These are phyloP conservation scores for Tachyglossus aculeatus DNA, from an alignment of 2,797 vertebrate genomes.

Conservation along the genomic window DNA sequence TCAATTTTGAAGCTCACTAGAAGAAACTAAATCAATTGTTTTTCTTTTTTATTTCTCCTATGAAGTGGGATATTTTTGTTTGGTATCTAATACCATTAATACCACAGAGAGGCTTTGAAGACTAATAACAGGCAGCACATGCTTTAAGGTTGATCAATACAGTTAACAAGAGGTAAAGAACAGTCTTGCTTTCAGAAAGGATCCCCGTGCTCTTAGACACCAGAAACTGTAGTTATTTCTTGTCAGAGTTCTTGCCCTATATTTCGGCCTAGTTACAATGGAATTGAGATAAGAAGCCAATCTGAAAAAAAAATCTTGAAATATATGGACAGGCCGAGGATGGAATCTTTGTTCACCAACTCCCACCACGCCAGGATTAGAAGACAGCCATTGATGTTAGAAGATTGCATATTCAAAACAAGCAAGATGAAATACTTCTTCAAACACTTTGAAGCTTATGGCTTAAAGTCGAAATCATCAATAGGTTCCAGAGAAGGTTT, in stretches of 20 bases:
- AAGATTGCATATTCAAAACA: too few species aligned
- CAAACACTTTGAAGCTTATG: too few species aligned
- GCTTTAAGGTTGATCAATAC: constrained; percentile 15
- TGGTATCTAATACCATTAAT: background rate
- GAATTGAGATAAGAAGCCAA: too few species aligned
- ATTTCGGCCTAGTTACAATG: background rate
- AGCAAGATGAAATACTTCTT: too few species aligned
- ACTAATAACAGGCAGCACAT: constrained; percentile 4
- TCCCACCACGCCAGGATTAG: too few species aligned
- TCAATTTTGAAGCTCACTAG: background rate
- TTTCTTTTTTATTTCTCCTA: background rate
- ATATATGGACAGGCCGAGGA: too few species aligned
- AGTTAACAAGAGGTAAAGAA: constrained; percentile 4
- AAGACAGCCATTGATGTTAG: too few species aligned
- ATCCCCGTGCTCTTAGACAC: background rate
- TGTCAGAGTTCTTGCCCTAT: background rate
- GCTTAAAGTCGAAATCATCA: too few species aligned
- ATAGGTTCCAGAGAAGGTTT: too few species aligned
- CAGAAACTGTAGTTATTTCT: constrained; percentile 1
- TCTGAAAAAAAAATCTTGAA: too few species aligned
- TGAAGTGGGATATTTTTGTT: background rate
- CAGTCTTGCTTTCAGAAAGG: background rate
- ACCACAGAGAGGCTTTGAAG: background rate
- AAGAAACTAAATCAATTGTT: background rate
- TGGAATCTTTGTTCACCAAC: too few species aligned